Evolutionary conservation across 1,140 invertebrate species (phyloP), one percentile per base, ranked within the genome.

Genomic region (Psilanteris sp.): DNA sequence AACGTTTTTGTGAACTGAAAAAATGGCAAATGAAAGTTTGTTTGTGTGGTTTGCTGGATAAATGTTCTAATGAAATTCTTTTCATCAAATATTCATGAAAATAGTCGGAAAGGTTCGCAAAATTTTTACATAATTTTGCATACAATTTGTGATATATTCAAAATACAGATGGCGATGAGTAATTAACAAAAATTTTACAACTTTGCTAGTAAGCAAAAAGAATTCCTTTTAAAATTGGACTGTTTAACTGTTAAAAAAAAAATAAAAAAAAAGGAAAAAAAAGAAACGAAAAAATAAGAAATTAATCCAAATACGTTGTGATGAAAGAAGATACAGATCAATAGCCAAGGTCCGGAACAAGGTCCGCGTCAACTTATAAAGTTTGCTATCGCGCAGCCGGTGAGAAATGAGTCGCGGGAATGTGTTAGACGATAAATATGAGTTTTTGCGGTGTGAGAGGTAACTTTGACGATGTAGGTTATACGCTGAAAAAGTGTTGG

Each of bases 31-130:
- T 70, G 44, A 26, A 77, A 71, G 61, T 71, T 76, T 77, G 62
- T 77, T 77, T 77, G 54, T 62, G 54, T n/a, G 61, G 67, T 67
- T 59, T 50, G 54, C 37, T 37, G 39, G 43, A 77, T 77, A 64
- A 77, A 71, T 62, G 74, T 77, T 71, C 48, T 67, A 64, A 77
- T 77, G 59, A 71, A 77, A 77, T 67, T 67, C 74, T 77, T 77
- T 72, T 68, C 55, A 70, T 73, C 57, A 73, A 78, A 57, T 73
- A 78, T 78, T 78, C 68, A 78, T 78, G 68, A 72, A 78, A 78
- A 73, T 77, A 41, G 62, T 46, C 68, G 62, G 62, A 70, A 66
- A 70, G 48, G 62, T 68, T 72, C 36, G 67, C 67, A 7, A 50
- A 71, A 77, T 67, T 77, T 77, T 72, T 72, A 67, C 67, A 77